Evolutionary conservation across 2,797 vertebrate species (phyloP), one percentile per base, ranked within the genome.

Genomic region (Clamator glandarius): DNA sequence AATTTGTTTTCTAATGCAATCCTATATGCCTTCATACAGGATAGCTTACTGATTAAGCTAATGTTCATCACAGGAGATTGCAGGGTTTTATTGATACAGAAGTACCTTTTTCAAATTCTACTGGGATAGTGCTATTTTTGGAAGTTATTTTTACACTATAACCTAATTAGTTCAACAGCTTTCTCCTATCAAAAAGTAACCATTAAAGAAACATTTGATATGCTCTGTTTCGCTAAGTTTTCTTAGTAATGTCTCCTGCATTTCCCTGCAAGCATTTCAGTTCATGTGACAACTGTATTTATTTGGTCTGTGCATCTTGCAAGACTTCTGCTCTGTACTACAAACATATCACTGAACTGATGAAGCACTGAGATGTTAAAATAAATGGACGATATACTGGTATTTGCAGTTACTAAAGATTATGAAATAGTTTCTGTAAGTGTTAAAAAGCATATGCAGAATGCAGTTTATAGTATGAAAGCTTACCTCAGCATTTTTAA

Each of bases 401-500:
- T 24, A 67, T 36, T 68, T 58, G 6, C 50, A 83, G 2, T 26
- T 33, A 55, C 12, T 18, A 48, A 54, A 75, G 20, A 33, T 11
- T 28, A 20, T 3, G 10, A 82, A 92, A 52, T 31, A 41, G 6
- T 31, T 31, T 21, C 66, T 44, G 50, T 31, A 63, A 73, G 16
- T 15, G 28, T 70, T 84, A 35, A 75, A 84, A 80, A 67, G 18
- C 28, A 58, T 15, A 89, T 5, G 20, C 48, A 57, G 41, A 57
- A 62, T 15, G 6, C 21, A 84, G 41, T 35, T 74, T 73, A 62
- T 15, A 90, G 31, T 21, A 6, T 52, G 82, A 50, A 87, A 90
- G 85, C 96, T 97, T 96, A 99, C 99, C 98, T 99, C 98, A 55
- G 98, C 97, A 44, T 98, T 98, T 94, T 97, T 98, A 44, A 97